These are phyloP conservation scores for Baronia brevicornis DNA, from an alignment of 2,888 invertebrate genomes.

Conservation along the genomic window DNA sequence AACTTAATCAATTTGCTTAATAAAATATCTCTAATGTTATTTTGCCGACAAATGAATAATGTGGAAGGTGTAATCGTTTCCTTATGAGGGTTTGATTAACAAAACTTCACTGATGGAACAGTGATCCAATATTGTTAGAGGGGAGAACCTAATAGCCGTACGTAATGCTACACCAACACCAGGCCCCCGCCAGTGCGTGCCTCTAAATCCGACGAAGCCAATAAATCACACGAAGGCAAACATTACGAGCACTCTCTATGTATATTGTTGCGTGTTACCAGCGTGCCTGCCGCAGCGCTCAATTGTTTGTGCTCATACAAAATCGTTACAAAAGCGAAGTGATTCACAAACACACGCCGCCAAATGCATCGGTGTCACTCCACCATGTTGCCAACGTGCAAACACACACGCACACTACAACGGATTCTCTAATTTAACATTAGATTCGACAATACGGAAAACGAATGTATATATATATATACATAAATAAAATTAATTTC, in stretches of 20 bases:
- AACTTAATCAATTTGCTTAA: too few species aligned
- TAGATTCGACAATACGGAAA: constrained; percentile 4
- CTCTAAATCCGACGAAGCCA: constrained; percentile 72
- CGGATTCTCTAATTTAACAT: constrained; percentile 10
- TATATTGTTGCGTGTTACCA: constrained; percentile 56
- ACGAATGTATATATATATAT: too few species aligned
- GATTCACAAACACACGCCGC: constrained; percentile 47
- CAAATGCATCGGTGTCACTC: constrained; percentile 20
- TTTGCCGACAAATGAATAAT: background rate
- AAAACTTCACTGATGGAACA: constrained; percentile 28
- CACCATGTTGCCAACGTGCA: constrained; percentile 15
- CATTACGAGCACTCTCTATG: constrained; percentile 62
- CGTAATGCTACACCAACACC: constrained; percentile 57
- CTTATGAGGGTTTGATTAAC: constrained; percentile 34
- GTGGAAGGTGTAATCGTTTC: constrained; percentile 18
- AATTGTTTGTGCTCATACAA: constrained; percentile 41
- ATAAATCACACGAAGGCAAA: constrained; percentile 76
- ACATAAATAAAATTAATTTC: too few species aligned
- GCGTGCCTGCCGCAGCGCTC: constrained; percentile 33
- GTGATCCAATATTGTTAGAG: constrained; percentile 31
- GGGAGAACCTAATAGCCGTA: constrained; percentile 44
- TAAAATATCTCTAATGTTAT: too few species aligned
- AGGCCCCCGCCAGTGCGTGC: constrained; percentile 46
- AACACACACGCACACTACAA: constrained; percentile 15
- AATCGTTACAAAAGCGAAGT: constrained; percentile 53